These are phyloP conservation scores for Hypomecis atomaria DNA, from an alignment of 2,888 invertebrate species.

Conservation along the genomic window DNA sequence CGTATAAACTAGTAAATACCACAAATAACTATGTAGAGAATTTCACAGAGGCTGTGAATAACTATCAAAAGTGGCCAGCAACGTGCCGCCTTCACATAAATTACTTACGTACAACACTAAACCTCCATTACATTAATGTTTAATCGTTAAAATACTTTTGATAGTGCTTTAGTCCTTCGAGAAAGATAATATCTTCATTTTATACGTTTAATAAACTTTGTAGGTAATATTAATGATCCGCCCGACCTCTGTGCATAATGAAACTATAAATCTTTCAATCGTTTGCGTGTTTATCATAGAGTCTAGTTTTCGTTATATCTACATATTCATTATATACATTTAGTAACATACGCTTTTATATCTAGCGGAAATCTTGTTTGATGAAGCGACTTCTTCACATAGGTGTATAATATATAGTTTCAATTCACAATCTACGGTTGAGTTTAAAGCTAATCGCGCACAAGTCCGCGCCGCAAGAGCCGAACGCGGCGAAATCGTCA, in stretches of 20 bases:
- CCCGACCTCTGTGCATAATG: constrained; percentile 48
- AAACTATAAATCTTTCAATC: constrained; percentile 52
- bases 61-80: constrained; percentile 38
- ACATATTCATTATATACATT: not conserved
- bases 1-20: constrained; percentile 27
- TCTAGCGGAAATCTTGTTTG: too few species aligned
- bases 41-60: constrained; percentile 13
- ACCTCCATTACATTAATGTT: constrained; percentile 50
- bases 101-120: constrained; percentile 47
- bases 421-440: too few species aligned
- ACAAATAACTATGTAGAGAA: constrained; percentile 22
- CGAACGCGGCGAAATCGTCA: too few species aligned
- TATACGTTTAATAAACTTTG: constrained; percentile 54
- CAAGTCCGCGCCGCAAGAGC: too few species aligned
- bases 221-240: constrained; percentile 52
- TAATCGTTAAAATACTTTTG: constrained; percentile 50
- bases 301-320: constrained; percentile 30
- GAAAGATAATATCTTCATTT: constrained; percentile 52
- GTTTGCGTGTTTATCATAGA: constrained; percentile 43
- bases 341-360: too few species aligned
- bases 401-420: too few species aligned
- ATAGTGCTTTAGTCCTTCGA: constrained; percentile 51
- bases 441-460: too few species aligned
- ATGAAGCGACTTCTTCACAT: too few species aligned
- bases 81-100: constrained; percentile 54